phyloP scores from a whole-genome alignment of 2,797 vertebrate species.

The Sebastes goodei region DNA sequence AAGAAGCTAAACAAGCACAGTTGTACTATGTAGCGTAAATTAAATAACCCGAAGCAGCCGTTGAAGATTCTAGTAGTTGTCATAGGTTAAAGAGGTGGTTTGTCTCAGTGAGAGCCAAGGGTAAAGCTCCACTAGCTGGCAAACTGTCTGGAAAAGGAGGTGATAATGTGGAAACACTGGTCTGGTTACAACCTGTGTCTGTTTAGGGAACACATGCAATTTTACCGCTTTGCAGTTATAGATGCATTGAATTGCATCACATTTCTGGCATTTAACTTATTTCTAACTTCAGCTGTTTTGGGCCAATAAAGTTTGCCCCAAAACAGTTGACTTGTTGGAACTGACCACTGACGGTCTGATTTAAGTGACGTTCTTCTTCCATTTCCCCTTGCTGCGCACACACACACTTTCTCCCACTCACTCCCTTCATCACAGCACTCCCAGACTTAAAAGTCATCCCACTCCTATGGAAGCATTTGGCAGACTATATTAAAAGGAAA shows the following conservation, averaged over 20 bases:
- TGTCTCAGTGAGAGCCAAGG: constrained; percentile 2
- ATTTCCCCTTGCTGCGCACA: neutral
- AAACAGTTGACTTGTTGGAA: neutral
- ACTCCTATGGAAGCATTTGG: neutral
- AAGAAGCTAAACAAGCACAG: neutral
- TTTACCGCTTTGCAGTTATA: constrained; percentile 1
- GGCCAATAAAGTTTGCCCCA: too few species aligned
- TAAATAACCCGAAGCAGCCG: neutral
- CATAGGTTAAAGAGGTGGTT: constrained; percentile 9
- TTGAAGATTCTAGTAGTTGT: constrained; percentile 15
- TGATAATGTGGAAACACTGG: constrained; percentile 48
- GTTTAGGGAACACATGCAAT: constrained; percentile 8
- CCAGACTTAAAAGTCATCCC: neutral
- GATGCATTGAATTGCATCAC: neutral
- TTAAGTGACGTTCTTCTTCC: neutral
- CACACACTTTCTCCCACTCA: neutral
- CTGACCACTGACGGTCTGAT: neutral
- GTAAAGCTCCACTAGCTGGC: constrained; percentile 43
- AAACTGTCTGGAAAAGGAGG: constrained; percentile 55
- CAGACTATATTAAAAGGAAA: neutral
- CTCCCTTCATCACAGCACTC: neutral
- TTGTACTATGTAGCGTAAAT: neutral
- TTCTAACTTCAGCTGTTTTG: neutral
- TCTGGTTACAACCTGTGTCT: constrained; percentile 55
- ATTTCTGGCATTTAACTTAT: neutral